phyloP scores from a whole-genome alignment of 2,113 vertebrate genomes.

The Dasyprocta punctata region DNA sequence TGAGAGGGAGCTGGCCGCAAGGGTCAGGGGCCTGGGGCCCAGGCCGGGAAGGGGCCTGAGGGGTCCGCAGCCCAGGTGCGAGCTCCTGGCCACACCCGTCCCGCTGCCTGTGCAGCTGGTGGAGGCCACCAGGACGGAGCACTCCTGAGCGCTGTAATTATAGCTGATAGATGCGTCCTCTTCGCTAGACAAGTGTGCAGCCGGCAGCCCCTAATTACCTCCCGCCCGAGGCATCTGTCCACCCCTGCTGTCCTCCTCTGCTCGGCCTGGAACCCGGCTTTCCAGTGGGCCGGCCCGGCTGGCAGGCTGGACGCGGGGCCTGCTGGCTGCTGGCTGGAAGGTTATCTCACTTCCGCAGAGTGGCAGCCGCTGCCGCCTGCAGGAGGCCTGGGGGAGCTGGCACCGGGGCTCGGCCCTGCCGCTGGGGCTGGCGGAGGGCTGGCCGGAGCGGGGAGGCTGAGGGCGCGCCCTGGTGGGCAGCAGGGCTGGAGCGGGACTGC shows the following conservation, averaged over 20 bases:
- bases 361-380: not conserved
- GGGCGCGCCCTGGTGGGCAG: not conserved
- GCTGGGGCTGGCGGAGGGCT: not conserved
- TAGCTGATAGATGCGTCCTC: not conserved
- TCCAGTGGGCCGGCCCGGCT: not conserved
- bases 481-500: not conserved
- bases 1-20: not conserved
- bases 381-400: not conserved
- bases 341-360: slow-evolving; percentile 44
- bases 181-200: slow-evolving; percentile 21
- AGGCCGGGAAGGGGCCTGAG: not conserved
- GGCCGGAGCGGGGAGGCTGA: not conserved
- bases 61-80: not conserved
- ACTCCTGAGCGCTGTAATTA: slow-evolving; percentile 66
- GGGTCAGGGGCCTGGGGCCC: not conserved
- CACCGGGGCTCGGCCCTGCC: not conserved
- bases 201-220: slow-evolving; percentile 76
- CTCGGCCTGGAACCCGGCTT: slow-evolving; percentile 52
- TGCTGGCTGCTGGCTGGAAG: not conserved
- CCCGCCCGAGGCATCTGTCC: slow-evolving; percentile 69
- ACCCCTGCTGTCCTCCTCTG: slow-evolving; percentile 64
- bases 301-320: slow-evolving; percentile 58
- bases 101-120: slow-evolving; percentile 33
- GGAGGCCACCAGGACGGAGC: not conserved
- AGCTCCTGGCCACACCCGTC: not conserved